Evolutionary conservation across 2,888 invertebrate genomes (phyloP).

Genomic region (Torymus texanus): DNA sequence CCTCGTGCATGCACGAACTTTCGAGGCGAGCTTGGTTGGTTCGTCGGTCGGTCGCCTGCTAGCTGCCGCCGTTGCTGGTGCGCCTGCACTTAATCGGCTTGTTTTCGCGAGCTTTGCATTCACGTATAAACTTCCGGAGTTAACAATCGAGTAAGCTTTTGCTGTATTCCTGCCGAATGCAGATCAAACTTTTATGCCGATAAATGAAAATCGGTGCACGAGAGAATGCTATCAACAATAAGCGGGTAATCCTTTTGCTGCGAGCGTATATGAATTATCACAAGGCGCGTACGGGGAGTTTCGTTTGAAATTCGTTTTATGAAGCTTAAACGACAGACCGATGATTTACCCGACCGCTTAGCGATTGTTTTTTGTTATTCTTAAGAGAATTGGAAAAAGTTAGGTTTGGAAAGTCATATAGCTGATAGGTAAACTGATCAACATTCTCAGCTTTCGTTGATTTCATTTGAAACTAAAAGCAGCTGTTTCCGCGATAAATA

Average conservation of each 20-base stretch:
- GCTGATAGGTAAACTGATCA: too few species aligned
- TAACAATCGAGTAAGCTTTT: conserved; percentile 35
- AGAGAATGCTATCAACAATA: not conserved
- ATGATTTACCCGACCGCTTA: not conserved
- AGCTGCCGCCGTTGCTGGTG: conserved; percentile 5
- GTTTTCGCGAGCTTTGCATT: conserved; percentile 32
- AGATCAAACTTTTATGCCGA: conserved; percentile 34
- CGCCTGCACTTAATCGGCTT: conserved; percentile 40
- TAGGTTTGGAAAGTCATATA: too few species aligned
- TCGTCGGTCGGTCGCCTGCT: too few species aligned
- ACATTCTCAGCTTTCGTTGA: not conserved
- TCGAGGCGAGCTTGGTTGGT: conserved; percentile 17
- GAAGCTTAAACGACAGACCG: not conserved
- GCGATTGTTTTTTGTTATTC: too few species aligned
- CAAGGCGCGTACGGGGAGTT: not conserved
- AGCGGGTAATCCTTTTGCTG: conserved; percentile 7
- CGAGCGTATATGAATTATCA: not conserved
- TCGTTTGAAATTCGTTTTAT: not conserved
- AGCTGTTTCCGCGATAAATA: conserved; percentile 24
- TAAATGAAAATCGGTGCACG: conserved; percentile 41
- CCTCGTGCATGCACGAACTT: conserved; percentile 34
- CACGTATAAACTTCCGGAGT: conserved; percentile 29
- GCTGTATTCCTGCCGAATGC: not conserved
- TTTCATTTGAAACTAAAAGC: conserved; percentile 14
- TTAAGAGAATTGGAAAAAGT: too few species aligned